Evolutionary conservation across 2,797 vertebrate genomes (phyloP), one percentile per base, ranked within the genome.

Genomic region (Alfaro cultratus): DNA sequence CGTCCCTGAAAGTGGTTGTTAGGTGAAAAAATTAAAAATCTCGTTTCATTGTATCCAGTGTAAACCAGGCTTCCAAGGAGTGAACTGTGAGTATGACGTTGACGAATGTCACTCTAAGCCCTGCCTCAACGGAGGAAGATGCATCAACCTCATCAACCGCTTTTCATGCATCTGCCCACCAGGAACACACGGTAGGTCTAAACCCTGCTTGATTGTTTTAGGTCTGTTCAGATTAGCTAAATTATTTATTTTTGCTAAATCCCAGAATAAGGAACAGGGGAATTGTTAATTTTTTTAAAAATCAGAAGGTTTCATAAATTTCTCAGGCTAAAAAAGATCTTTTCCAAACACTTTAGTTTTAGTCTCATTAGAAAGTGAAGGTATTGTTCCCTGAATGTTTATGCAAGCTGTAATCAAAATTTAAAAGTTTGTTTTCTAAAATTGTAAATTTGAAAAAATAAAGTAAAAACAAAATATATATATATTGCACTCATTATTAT

Each of bases 51-150:
- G 47, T 57, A n/a, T 47, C 13, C 85, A 99, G 98, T 99, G 98
- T 80, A 96, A 97, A 91, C 90, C 96, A 36, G 98, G 98, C 0
- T 99, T 95, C 90, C 97, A 99, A 95, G 98, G 98, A 13, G 97
- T 98, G 84, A 98, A 98, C 92, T 99, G 98, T 0, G 96, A 99
- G 73, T 98, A 97, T 41, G 96, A 98, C 78, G 96, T 99, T 9
- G 95, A 99, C 5, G 98, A 99, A 84, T 99, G 98, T 89, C 96
- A 97, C 88, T 97, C 97, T 0, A 96, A 95, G 81, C 97, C 97
- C 7, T 99, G 98, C 90, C 96, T 95, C 81, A 94, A 99, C 0
- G 96, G 97, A 80, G 98, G 97, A 80, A 98, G 96, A 0, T 99
- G 98, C 41, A 95, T 98, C 77, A 97, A 99, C 94, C 96, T 97